Evolutionary conservation across 2,797 vertebrate species (phyloP).

Genomic region (Sarcoramphus papa): DNA sequence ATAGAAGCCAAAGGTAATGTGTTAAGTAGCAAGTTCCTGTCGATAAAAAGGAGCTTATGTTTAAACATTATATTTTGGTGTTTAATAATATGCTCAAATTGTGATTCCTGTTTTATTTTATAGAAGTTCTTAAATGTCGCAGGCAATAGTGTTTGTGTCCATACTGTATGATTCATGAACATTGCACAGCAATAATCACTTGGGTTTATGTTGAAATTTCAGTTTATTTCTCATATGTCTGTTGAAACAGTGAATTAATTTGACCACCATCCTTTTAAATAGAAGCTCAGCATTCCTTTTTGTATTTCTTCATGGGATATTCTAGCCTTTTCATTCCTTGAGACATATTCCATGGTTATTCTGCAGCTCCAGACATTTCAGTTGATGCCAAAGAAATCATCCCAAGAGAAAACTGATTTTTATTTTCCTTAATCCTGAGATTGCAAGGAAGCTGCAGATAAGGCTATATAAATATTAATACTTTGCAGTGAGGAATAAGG

Average conservation of each 20-base stretch:
- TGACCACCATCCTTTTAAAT: neutral
- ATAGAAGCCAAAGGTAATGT: neutral
- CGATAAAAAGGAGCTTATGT: neutral
- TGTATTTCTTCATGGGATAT: neutral
- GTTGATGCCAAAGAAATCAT: neutral
- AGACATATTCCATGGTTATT: neutral
- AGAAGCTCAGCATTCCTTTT: neutral
- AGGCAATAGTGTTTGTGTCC: neutral
- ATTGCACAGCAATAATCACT: neutral
- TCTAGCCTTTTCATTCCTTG: neutral
- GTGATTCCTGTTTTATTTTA: neutral
- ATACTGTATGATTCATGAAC: neutral
- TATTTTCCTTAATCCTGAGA: neutral
- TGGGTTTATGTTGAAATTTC: neutral
- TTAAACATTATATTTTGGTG: neutral
- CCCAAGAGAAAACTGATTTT: neutral
- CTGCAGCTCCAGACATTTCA: neutral
- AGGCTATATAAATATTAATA: neutral
- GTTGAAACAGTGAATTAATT: neutral
- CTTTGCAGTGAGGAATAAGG: neutral
- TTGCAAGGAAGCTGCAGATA: neutral
- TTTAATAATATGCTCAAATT: neutral
- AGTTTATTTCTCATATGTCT: neutral
- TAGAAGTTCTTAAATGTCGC: neutral
- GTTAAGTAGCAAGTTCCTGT: neutral